Evolutionary conservation across 2,113 vertebrate genomes (phyloP).

Genomic region (Bambusicola thoracicus): DNA sequence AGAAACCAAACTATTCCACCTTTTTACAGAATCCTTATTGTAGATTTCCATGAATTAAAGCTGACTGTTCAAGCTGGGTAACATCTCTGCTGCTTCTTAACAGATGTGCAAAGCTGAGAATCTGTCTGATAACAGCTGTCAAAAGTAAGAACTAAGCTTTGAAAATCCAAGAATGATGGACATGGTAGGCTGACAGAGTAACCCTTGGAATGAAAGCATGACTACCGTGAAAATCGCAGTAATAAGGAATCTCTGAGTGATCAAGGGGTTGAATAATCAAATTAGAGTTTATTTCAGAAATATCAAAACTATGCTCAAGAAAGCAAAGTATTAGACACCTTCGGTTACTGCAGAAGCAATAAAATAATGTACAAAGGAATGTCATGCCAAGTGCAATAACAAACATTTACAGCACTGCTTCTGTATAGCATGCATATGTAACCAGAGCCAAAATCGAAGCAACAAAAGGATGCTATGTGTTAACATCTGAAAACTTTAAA

Average conservation of each 20-base stretch:
- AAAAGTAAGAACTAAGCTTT: neutral
- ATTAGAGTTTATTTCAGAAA: constrained; percentile 79
- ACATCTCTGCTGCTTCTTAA: neutral
- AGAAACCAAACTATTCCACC: neutral
- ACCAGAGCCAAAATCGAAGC: constrained; percentile 53
- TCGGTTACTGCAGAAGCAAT: constrained; percentile 66
- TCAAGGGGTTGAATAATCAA: constrained; percentile 57
- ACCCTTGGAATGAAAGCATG: neutral
- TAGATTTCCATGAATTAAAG: neutral
- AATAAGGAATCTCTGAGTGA: constrained; percentile 23
- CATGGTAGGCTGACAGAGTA: neutral
- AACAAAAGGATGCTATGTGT: constrained; percentile 58
- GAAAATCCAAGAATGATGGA: neutral
- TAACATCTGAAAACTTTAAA: constrained; percentile 77
- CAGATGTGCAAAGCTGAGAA: neutral
- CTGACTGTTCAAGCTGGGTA: neutral
- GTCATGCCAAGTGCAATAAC: constrained; percentile 54
- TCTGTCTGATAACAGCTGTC: neutral
- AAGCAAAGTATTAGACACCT: constrained; percentile 54
- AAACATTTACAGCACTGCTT: constrained; percentile 67
- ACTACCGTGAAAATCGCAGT: neutral
- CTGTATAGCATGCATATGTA: constrained; percentile 78
- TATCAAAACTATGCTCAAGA: constrained; percentile 54
- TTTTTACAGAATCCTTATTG: neutral
- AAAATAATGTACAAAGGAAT: constrained; percentile 70